These are phyloP conservation scores for Scleropages formosus DNA, from an alignment of 2,797 vertebrate species.

Conservation along the genomic window DNA sequence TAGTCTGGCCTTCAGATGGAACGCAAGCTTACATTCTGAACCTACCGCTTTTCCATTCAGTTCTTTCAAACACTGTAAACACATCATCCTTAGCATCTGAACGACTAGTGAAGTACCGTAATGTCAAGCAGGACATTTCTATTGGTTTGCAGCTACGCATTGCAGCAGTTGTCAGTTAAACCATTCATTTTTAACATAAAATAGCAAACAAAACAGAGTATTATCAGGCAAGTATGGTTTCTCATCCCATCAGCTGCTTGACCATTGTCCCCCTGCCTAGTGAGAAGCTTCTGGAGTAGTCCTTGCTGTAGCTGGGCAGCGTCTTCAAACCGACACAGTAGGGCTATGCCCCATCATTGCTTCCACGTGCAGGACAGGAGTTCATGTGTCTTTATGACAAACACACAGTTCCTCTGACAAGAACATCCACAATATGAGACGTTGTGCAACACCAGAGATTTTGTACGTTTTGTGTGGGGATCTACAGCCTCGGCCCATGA, in stretches of 20 bases:
- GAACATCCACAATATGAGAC: constrained; percentile 1
- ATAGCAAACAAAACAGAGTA: not conserved
- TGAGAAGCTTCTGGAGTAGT: not conserved
- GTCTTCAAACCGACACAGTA: not conserved
- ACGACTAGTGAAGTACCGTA: too few species aligned
- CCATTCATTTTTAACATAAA: not conserved
- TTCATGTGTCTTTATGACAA: not conserved
- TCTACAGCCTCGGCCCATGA: not conserved
- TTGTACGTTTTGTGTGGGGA: not conserved
- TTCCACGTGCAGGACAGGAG: not conserved
- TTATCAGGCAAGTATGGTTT: not conserved
- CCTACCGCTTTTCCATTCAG: not conserved
- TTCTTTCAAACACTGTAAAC: not conserved
- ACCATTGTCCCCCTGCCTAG: not conserved
- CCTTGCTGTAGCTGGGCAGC: not conserved
- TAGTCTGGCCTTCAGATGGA: not conserved
- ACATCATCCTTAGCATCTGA: not conserved
- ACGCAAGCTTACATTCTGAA: not conserved
- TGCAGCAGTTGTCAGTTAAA: constrained; percentile 16
- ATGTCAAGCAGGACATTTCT: not conserved
- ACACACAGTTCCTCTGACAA: constrained; percentile 8
- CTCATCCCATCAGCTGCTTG: not conserved
- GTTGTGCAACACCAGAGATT: not conserved
- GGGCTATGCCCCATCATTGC: not conserved
- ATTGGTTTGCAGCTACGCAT: not conserved